Percentiles rank a stretch among this genome's conserved stretches.
Conservation (phyloP, 2,797 vertebrate species). For the Tragopan temminckii region DNA sequence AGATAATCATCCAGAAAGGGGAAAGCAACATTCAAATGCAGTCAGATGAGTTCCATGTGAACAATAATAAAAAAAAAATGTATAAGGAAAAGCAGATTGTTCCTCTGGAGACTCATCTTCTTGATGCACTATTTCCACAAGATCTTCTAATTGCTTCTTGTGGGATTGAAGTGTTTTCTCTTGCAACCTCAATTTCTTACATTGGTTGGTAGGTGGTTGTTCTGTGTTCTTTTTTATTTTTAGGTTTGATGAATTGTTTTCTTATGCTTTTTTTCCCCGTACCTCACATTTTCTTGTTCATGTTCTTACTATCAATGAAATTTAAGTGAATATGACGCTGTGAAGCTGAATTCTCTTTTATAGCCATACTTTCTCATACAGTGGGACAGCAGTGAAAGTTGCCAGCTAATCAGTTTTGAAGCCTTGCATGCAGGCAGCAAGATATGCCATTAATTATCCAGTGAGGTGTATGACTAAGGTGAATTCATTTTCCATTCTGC, state of each 20-base stretch:
- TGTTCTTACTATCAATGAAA: background rate
- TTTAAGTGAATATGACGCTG: background rate
- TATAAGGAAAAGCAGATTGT: background rate
- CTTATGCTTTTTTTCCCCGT: background rate
- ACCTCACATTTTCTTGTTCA: conserved; percentile 2
- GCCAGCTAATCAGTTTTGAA: conserved; percentile 26
- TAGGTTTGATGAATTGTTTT: conserved; percentile 17
- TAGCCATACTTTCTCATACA: background rate
- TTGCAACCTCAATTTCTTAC: background rate
- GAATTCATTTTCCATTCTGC: background rate
- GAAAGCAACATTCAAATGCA: background rate
- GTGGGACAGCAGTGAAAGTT: background rate
- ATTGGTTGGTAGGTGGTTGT: background rate
- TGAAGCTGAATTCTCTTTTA: conserved; percentile 32
- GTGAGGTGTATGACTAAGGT: background rate
- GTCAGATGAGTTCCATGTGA: conserved; percentile 13
- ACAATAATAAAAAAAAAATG: background rate
- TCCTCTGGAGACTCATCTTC: conserved; percentile 66
- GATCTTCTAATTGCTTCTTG: conserved; percentile 71
- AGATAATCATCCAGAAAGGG: conserved; percentile 33
- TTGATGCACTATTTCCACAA: conserved; percentile 58
- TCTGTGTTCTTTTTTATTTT: background rate
- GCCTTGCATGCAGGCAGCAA: background rate
- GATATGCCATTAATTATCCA: conserved; percentile 22
- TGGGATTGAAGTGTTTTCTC: conserved; percentile 60